Percentiles rank a stretch among this genome's conserved stretches.
Evolutionary conservation across 2,888 invertebrate genomes (phyloP).

Genomic region (Allolobophora icterica): DNA sequence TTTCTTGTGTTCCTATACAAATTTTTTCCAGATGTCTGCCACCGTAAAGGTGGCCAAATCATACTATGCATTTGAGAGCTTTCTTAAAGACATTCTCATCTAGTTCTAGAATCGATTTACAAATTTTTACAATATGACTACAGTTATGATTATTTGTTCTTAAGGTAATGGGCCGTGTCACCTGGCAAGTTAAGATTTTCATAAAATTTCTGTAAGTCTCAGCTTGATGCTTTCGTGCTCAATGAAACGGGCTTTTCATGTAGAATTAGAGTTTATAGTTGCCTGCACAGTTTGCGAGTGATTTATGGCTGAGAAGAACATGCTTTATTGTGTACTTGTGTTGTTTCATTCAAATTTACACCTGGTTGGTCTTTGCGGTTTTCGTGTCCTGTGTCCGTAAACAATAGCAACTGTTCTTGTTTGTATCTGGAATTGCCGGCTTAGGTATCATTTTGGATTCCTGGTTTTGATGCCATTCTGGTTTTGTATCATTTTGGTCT

Average conservation of each 20-base stretch:
- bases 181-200: background rate
- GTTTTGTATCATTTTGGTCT: background rate
- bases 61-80: background rate
- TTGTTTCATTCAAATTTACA: no score
- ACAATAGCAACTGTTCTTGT: background rate
- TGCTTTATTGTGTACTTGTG: no score
- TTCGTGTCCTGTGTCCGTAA: no score
- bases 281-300: no score
- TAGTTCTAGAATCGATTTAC: background rate
- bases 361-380: no score
- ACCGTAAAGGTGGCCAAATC: background rate
- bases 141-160: background rate
- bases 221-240: background rate
- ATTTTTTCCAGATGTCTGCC: background rate
- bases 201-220: slow-evolving; percentile 24
- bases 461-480: no score
- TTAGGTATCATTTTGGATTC: no score
- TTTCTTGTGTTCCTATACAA: background rate
- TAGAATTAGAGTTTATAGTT: background rate
- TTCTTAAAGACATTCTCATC: slow-evolving; percentile 17
- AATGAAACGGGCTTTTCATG: background rate
- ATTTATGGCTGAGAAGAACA: no score
- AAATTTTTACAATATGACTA: background rate
- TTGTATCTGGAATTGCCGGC: background rate
- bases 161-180: slow-evolving; percentile 24